phyloP scores from a whole-genome alignment of 1,140 invertebrate species.

The Antheraea pernyi region DNA sequence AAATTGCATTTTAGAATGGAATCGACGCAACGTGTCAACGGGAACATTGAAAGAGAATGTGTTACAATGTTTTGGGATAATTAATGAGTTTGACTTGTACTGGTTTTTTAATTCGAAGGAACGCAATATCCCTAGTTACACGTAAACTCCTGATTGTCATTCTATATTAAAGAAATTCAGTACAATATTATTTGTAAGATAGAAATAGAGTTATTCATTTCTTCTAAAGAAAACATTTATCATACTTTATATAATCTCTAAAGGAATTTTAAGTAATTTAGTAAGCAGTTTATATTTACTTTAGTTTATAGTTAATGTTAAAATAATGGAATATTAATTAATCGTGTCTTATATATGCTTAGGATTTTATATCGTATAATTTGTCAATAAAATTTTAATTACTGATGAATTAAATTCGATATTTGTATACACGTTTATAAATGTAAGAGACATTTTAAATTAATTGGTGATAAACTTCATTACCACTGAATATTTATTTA shows the following conservation, averaged over 20 bases:
- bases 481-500: no score
- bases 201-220: no score
- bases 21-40: neutral
- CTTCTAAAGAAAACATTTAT: no score
- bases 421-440: neutral
- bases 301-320: no score
- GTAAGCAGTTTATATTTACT: no score
- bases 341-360: neutral
- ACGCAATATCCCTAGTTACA: no score
- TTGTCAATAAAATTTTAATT: neutral
- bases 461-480: neutral
- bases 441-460: neutral
- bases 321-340: no score
- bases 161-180: no score
- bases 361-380: neutral
- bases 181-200: no score
- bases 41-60: neutral
- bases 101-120: neutral
- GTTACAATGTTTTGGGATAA: neutral
- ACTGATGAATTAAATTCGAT: neutral
- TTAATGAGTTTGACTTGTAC: neutral
- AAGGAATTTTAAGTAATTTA: no score
- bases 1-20: constrained; percentile 1
- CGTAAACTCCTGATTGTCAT: no score
- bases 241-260: no score